Evolutionary conservation across 2,113 vertebrate genomes (phyloP), one percentile per base, ranked within the genome.

Genomic region (Acinonyx jubatus): DNA sequence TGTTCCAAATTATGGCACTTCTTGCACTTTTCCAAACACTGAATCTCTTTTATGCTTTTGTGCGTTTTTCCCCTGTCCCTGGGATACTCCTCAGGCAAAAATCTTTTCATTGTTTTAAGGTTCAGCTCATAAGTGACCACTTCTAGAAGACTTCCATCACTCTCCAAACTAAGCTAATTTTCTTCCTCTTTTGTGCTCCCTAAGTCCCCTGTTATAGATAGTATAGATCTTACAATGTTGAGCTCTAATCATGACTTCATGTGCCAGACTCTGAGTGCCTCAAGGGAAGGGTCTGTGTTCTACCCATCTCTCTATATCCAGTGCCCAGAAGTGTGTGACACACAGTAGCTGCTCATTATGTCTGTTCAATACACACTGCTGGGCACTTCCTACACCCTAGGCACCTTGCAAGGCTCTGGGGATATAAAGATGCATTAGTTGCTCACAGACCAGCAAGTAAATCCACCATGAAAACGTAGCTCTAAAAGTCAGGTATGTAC

Each of bases 121-220:
- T 92, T 97, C 85, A 73, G 38, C 27, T 45, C 66, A 94, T 96
- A 96, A 96, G 94, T 96, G 81, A 91, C 29, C 63, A 87, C 74
- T 66, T 84, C 71, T 73, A 78, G 52, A 97, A 97, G 78, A 73
- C 82, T 95, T 97, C 89, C 66, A 38, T 81, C 29, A 52, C 36
- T 68, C 25, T 19, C 78, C 80, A 87, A 83, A 41, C 84, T 45
- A 92, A 92, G 52, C 88, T 91, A 94, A 94, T 78, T 86, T 92
- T 57, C 66, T 88, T 57, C 81, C 63, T 94, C 50, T 79, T 85
- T 52, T 21, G 25, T 65, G 68, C 38, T 92, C 65, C 48, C 81
- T 45, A 94, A 68, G 14, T 7, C 33, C 52, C 50, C 78, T 36
- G 3, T 71, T 69, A 88, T 25, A 94, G 76, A 90, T 76, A n/a